Conservation (phyloP, 2,113 vertebrate species). For the Chloropsis hardwickii region DNA sequence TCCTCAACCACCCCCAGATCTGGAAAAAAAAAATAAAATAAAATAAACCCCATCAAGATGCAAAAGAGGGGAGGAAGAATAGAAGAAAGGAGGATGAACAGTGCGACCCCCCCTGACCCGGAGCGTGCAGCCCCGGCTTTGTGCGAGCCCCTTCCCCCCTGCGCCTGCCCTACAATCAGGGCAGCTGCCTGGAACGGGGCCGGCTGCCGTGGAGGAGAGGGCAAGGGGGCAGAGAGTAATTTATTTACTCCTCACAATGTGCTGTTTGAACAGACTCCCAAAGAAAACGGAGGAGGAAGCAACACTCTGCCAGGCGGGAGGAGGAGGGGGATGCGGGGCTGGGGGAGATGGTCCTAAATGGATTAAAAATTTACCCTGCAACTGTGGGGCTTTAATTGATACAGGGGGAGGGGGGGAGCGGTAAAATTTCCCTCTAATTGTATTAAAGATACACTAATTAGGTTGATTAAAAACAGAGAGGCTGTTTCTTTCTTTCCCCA, state of each 20-base stretch:
- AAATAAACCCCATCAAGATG: neutral
- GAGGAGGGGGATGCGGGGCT: neutral
- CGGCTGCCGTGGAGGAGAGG: conserved; percentile 72
- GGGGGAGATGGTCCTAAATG: conserved; percentile 39
- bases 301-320: conserved; percentile 51
- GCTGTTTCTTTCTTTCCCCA: conserved; percentile 60
- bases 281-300: conserved; percentile 73
- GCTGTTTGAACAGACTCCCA: conserved; percentile 81
- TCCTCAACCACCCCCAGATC: neutral
- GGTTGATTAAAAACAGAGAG: conserved; percentile 71
- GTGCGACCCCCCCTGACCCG: conserved; percentile 5
- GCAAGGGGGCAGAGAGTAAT: conserved; percentile 82
- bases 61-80: neutral
- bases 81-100: conserved; percentile 24
- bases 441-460: conserved; percentile 73
- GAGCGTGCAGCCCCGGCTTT: conserved; percentile 55
- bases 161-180: conserved; percentile 49
- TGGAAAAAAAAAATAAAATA: no score
- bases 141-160: conserved; percentile 17
- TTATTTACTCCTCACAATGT: conserved; percentile 86
- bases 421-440: conserved; percentile 67
- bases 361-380: conserved; percentile 67
- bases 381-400: conserved; percentile 62
- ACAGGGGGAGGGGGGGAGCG: neutral
- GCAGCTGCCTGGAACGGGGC: conserved; percentile 81